Conservation (phyloP, 1,140 invertebrate genomes). For the Asobara japonica region DNA sequence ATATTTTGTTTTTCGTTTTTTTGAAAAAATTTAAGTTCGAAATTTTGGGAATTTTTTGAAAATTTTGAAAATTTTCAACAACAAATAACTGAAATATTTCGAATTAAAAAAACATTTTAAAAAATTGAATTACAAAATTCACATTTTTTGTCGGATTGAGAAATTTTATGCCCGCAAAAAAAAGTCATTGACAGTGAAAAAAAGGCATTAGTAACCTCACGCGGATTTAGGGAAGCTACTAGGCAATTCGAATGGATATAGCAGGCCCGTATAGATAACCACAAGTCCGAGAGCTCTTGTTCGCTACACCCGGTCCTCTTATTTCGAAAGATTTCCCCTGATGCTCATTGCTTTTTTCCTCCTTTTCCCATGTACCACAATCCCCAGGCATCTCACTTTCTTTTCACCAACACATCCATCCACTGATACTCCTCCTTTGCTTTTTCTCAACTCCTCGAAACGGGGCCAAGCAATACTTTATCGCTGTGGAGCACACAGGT, state of each 20-base stretch:
- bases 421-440: not conserved
- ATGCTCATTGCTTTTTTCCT: conserved; percentile 28
- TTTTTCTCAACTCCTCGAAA: not conserved
- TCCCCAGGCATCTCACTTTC: not conserved
- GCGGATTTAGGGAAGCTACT: not conserved
- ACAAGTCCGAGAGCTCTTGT: not conserved
- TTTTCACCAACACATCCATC: conserved; percentile 1
- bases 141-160: no score
- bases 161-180: not conserved
- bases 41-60: no score
- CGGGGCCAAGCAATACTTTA: conserved; percentile 8
- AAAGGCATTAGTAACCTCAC: not conserved
- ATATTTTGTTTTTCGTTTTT: no score
- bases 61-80: no score
- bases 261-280: not conserved
- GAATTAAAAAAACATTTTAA: conserved; percentile 6
- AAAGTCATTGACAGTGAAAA: not conserved
- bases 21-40: no score
- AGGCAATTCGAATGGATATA: not conserved
- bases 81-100: no score
- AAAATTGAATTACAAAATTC: no score
- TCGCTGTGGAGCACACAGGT: not conserved
- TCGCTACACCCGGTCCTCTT: conserved; percentile 2
- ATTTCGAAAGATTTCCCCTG: conserved; percentile 32
- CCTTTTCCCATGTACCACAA: not conserved